phyloP scores from a whole-genome alignment of 2,797 vertebrate genomes.

The Myiotriccus ornatus region DNA sequence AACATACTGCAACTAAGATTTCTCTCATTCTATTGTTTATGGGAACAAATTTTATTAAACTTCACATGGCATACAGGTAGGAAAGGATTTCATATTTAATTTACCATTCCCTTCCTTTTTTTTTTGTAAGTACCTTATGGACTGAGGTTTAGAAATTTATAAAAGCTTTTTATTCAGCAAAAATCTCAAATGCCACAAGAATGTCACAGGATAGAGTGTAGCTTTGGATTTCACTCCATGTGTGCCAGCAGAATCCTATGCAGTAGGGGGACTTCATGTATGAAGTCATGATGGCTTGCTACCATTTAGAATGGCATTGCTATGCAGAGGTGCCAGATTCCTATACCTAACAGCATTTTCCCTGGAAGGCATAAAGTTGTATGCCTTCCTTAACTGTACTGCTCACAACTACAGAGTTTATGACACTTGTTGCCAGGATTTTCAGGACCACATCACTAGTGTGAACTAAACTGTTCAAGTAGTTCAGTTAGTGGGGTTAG shows the following conservation, averaged over 20 bases:
- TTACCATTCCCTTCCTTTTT: neutral
- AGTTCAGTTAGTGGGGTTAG: neutral
- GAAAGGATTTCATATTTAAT: neutral
- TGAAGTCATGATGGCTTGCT: neutral
- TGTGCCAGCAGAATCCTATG: neutral
- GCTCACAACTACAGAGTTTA: neutral
- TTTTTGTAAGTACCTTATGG: neutral
- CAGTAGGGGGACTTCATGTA: neutral
- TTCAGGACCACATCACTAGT: neutral
- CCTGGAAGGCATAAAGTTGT: accelerated
- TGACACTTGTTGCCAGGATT: neutral
- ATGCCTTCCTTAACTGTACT: neutral
- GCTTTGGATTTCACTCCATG: neutral
- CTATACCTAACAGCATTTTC: neutral
- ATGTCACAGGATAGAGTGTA: neutral
- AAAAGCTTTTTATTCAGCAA: neutral
- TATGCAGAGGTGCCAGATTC: neutral
- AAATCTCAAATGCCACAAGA: neutral
- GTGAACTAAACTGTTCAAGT: neutral
- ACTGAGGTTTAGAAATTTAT: neutral
- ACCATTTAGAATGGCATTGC: neutral
- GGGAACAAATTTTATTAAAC: neutral
- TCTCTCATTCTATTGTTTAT: neutral
- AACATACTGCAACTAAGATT: neutral
- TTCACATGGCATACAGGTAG: neutral